Conservation (phyloP, 2,113 vertebrate genomes). For the Formicarius rufipectus region DNA sequence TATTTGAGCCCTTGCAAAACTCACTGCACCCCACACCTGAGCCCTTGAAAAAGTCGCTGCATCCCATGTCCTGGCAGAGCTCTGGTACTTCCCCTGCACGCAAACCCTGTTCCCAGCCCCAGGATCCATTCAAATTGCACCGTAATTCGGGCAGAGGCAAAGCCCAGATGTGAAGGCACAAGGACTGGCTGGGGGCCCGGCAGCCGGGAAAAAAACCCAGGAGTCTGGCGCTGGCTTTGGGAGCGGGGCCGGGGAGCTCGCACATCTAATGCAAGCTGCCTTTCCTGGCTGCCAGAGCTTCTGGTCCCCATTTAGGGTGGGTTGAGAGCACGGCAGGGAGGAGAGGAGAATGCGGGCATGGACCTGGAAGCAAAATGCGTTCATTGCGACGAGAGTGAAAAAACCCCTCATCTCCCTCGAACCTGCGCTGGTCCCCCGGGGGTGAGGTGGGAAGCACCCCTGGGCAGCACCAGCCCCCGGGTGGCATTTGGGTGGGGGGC, state of each 20-base stretch:
- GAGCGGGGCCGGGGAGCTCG: background rate
- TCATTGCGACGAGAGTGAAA: background rate
- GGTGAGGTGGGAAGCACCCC: background rate
- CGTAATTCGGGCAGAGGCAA: background rate
- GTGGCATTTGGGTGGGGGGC: accelerated
- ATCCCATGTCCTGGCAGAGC: background rate
- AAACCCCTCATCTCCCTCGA: background rate
- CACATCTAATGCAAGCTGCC: accelerated
- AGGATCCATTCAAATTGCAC: background rate
- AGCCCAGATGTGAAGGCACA: background rate
- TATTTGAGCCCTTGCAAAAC: background rate
- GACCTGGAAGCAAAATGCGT: background rate
- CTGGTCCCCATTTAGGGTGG: background rate
- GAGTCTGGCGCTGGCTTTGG: background rate
- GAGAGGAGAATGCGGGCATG: background rate
- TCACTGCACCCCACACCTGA: background rate
- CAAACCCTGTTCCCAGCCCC: background rate
- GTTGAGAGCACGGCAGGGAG: background rate
- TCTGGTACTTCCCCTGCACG: background rate
- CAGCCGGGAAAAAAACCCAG: background rate
- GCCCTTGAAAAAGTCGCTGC: background rate
- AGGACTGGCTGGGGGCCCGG: background rate
- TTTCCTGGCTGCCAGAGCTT: background rate
- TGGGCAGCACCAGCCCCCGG: accelerated
- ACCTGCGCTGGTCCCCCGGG: accelerated